Evolutionary conservation across 2,888 invertebrate species (phyloP).

Genomic region (Allacma fusca): DNA sequence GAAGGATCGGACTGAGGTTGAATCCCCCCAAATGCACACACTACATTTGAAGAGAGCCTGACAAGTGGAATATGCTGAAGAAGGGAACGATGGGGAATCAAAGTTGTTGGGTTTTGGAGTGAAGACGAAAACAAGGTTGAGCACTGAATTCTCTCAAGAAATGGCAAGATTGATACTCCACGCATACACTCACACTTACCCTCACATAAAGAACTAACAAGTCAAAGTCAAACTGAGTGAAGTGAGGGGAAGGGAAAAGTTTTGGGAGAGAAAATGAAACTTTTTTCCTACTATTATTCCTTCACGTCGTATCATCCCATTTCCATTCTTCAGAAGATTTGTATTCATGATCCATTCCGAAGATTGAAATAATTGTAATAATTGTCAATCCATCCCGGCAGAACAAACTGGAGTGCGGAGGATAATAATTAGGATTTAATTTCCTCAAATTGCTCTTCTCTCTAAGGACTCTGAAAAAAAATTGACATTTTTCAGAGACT

Average conservation of each 20-base stretch:
- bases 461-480: no score
- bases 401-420: no score
- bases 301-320: not conserved
- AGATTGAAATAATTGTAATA: no score
- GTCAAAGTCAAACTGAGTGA: constrained; percentile 18
- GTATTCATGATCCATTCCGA: not conserved
- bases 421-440: no score
- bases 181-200: not conserved
- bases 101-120: not conserved
- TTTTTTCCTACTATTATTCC: not conserved
- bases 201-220: constrained; percentile 20
- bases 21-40: not conserved
- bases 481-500: no score
- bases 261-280: not conserved
- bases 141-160: constrained; percentile 4
- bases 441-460: no score
- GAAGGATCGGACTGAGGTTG: constrained; percentile 23
- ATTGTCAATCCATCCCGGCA: no score
- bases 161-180: constrained; percentile 37
- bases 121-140: constrained; percentile 14
- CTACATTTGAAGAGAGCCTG: constrained; percentile 12
- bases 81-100: constrained; percentile 9
- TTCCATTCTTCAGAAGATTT: not conserved
- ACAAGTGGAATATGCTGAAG: constrained; percentile 39
- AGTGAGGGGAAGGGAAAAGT: constrained; percentile 7